Base-by-base conservation (phyloP, 2,113 vertebrate genomes). In the Syngnathus typhle region DNA sequence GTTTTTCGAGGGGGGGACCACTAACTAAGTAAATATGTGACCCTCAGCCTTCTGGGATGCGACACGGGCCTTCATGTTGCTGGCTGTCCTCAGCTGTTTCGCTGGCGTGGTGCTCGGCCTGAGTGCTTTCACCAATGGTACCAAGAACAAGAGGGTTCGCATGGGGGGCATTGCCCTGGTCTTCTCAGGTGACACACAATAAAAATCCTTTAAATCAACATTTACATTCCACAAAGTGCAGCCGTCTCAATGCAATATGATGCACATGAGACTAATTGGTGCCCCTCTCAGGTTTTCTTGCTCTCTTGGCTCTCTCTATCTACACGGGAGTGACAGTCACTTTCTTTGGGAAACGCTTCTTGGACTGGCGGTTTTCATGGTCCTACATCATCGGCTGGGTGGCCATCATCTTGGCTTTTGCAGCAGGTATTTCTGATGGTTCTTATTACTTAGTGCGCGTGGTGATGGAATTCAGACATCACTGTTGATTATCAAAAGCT, bases 301-400 rank as follows among this genome's bases (percentile, higher is more conserved):
- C 91, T 0, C 75, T 94, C 65, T 79, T 94, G 73, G 93, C 91
- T 41, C 69, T 94, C 75, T 80, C 88, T 0, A 86, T 94, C 65
- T 94, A 93, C 88, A 93, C 92, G 0, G 92, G 90, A 0, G 88
- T 92, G 82, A 92, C 92, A 0, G 86, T 91, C 55, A 90, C 88
- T 39, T 92, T 92, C 82, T 93, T 93, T 52, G 92, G 92, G 21
- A 91, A 92, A 58, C 90, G 91, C 21, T 93, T 86, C 43, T 1
- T 88, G 2, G 83, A 92, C 76, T 94, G 93, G 93, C 84, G 89
- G 23, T 94, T 94, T 70, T 94, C 93, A 38, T 94, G 93, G 93
- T 94, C 92, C 70, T 93, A 93, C 82, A 91, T 92, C 74, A 85
- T 92, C 23, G 92, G 88, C 56, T 93, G 92, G 93, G 83, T 94